Conservation (phyloP, 2,797 vertebrate genomes). For the Acanthornis magna region DNA sequence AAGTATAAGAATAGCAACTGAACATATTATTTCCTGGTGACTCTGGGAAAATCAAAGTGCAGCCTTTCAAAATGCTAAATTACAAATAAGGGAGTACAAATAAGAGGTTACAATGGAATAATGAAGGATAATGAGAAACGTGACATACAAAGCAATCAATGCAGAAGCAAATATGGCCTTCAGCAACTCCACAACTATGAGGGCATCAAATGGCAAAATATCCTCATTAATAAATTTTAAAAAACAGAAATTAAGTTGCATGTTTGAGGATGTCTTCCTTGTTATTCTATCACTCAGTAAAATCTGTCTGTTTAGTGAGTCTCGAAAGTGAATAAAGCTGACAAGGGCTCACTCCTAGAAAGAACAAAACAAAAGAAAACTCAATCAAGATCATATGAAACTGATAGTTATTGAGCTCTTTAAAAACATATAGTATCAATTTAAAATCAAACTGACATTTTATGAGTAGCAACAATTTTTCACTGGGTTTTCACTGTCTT, state of each 20-base stretch:
- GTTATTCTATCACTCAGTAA: neutral
- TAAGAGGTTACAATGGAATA: neutral
- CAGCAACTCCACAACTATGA: neutral
- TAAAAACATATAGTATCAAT: neutral
- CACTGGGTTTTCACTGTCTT: neutral
- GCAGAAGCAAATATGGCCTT: neutral
- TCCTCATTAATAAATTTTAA: neutral
- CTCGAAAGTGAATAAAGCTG: neutral
- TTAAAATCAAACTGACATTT: neutral
- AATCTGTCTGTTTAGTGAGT: neutral
- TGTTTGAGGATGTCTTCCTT: neutral
- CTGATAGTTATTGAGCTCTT: neutral
- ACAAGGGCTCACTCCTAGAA: neutral
- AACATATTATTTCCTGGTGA: neutral
- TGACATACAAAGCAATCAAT: accelerated
- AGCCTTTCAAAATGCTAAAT: neutral
- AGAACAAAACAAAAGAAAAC: neutral
- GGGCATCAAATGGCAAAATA: neutral
- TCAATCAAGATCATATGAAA: neutral
- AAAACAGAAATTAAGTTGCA: neutral
- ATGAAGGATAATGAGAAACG: neutral
- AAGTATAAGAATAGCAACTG: neutral
- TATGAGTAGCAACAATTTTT: neutral
- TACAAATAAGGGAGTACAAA: neutral
- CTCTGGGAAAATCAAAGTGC: neutral